Base-by-base conservation (phyloP, 2,113 vertebrate species). In the Myiozetetes cayanensis region DNA sequence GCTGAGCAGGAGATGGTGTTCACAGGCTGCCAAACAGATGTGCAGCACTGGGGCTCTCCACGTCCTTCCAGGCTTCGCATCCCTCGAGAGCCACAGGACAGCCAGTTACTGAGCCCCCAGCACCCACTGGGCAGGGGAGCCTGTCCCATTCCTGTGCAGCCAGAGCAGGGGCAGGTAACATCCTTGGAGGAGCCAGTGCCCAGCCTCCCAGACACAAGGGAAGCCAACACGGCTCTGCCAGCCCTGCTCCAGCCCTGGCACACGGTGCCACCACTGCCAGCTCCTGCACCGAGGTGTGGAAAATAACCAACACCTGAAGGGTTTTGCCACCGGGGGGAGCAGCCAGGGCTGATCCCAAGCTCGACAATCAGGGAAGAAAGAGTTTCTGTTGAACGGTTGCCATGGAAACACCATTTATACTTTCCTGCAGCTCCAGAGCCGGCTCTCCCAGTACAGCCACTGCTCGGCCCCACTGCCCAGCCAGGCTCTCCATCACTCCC, bases 321-420 rank as follows among this genome's bases (percentile, higher is more conserved):
- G 74, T 7, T 95, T 76, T 97, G 87, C 95, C 95, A 96, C 93
- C 27, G 37, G 89, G 86, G 91, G 95, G 89, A 97, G 95, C 95
- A 96, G 85, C 95, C 87, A 0, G 67, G 89, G 41, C 92, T 8
- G 84, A n/a, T 35, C 20, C 2, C n/a, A 59, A 13, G 72, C 71
- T 58, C 87, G 8, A 6, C 12, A 20, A 24, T 3, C 62, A 4
- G 71, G 58, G 46, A 93, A 30, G 44, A 30, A 39, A 33, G 80
- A 91, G 95, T 91, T 94, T 72, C 5, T 94, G 89, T 87, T 85
- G 87, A 73, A 2, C 39, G 1, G 93, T 96, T 90, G 56, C 91
- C 91, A 67, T 30, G 83, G 95, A 67, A 95, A 96, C 93, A 22
- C 46, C 14, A 72, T 87, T 87, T 76, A 8, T n/a, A 46, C 73